Base-by-base conservation (phyloP, 2,888 invertebrate genomes). In the Lithophane semibrunnea region DNA sequence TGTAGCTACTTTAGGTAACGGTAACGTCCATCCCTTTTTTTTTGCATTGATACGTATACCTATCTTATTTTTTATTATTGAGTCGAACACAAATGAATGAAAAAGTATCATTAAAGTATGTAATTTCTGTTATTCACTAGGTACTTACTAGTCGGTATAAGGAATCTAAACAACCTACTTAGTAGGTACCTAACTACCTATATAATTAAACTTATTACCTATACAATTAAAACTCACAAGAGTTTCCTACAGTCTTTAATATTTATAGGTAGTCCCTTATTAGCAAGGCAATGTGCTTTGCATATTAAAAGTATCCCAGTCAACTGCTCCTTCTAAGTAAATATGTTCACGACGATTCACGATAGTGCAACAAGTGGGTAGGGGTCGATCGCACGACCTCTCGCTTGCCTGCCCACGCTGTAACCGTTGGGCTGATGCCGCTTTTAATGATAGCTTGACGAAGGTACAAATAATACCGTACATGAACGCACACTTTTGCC, bases 241-340 rank as follows among this genome's bases (percentile, higher is more conserved):
- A n/a, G n/a, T n/a, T 29, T 67, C 8, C 8, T 66, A 7, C 16
- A 21, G 16, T 68, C 0, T n/a, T 71, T 71, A 49, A 37, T 44
- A 70, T 71, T 37, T 16, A 49, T 37, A 24, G 21, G 42, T 24
- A 69, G 12, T 67, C 29, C 3, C 18, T 3, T 24, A 49, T 52
- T 66, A 49, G 37, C 71, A 67, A 49, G 37, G n/a, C 37, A 24
- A 24, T 69, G n/a, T 13, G 24, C 13, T 69, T 72, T 69, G n/a
- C 18, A 42, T 49, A 44, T 52, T 42, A n/a, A 69, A 37, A 49
- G 9, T 24, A n/a, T 68, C n/a, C 37, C 3, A 13, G 67, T 5
- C 4, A 42, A 18, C n/a, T n/a, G n/a, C n/a, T 5, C 12, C 44
- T 13, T 61, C 5, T n/a, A 29, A 67, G 29, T 71, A 60, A 42